These are phyloP conservation scores for Megalops cyprinoides DNA, from an alignment of 2,797 vertebrate species.

Conservation along the genomic window DNA sequence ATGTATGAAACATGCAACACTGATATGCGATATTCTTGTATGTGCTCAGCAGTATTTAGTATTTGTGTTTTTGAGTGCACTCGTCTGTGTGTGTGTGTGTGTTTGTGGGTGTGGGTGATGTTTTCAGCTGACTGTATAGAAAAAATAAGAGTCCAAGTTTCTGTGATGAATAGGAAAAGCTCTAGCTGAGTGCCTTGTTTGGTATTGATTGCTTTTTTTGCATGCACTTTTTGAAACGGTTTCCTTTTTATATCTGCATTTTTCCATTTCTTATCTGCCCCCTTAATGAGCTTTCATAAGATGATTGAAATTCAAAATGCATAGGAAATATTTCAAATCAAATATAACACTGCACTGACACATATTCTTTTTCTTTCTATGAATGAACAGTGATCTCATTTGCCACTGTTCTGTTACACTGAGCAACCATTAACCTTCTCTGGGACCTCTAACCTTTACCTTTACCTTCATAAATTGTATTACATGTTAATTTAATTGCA, in stretches of 20 bases:
- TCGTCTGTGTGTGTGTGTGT: constrained; percentile 42
- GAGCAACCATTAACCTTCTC: constrained; percentile 52
- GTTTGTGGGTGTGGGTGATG: constrained; percentile 46
- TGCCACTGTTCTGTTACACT: constrained; percentile 43
- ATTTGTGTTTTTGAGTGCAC: constrained; percentile 44
- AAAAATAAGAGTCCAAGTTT: neutral
- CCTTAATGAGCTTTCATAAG: constrained; percentile 25
- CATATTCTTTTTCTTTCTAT: constrained; percentile 39
- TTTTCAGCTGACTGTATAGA: neutral
- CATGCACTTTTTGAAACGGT: neutral
- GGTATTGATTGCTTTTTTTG: neutral
- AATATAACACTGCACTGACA: constrained; percentile 47
- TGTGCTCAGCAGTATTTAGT: constrained; percentile 13
- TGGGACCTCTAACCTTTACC: constrained; percentile 51
- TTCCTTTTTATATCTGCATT: neutral
- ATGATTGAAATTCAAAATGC: constrained; percentile 38
- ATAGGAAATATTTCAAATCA: constrained; percentile 48
- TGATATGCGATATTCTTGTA: constrained; percentile 10
- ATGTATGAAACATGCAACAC: constrained; percentile 1
- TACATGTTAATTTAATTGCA: constrained; percentile 46
- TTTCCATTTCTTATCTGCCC: constrained; percentile 28
- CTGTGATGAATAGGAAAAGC: constrained; percentile 6
- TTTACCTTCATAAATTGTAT: constrained; percentile 48
- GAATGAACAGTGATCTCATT: constrained; percentile 51
- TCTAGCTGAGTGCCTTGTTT: neutral